Conservation (phyloP, 2,113 vertebrate genomes). For the Oncorhynchus masou region DNA sequence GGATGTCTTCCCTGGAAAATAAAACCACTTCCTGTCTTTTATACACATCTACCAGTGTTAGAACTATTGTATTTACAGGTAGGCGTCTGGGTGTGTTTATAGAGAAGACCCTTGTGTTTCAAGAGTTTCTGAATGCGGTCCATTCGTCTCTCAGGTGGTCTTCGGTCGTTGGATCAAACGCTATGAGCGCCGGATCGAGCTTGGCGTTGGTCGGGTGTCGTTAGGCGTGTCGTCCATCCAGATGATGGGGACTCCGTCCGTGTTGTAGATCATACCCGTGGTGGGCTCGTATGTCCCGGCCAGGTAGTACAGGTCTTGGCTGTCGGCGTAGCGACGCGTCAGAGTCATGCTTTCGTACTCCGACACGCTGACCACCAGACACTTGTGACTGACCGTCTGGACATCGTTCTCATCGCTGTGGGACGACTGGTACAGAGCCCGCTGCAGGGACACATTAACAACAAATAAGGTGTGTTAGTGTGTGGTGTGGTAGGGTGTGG, state of each 20-base stretch:
- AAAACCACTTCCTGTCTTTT: conserved; percentile 60
- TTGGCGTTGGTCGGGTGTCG: not conserved
- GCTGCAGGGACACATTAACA: conserved; percentile 72
- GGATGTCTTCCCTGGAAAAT: conserved; percentile 33
- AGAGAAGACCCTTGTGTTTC: no score
- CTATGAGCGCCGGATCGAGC: not conserved
- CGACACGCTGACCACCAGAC: conserved; percentile 94
- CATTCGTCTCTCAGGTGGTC: conserved; percentile 22
- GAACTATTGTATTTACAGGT: conserved; percentile 37
- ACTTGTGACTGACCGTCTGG: conserved; percentile 98
- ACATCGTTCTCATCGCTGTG: conserved; percentile 98
- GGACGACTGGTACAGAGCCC: conserved; percentile 96
- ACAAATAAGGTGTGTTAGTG: no score
- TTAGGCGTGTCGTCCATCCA: conserved; percentile 77
- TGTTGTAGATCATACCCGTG: conserved; percentile 99
- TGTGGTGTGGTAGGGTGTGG: no score
- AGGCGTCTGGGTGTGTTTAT: conserved; percentile 17
- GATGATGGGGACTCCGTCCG: conserved; percentile 93
- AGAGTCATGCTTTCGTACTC: conserved; percentile 97
- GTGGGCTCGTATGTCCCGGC: conserved; percentile 98
- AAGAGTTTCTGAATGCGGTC: conserved; percentile 47
- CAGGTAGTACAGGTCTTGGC: conserved; percentile 98
- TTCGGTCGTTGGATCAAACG: not conserved
- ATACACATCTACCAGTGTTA: conserved; percentile 36
- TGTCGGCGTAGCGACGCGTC: conserved; percentile 96